Evolutionary conservation across 2,797 vertebrate genomes (phyloP).

Genomic region (Menidia menidia): DNA sequence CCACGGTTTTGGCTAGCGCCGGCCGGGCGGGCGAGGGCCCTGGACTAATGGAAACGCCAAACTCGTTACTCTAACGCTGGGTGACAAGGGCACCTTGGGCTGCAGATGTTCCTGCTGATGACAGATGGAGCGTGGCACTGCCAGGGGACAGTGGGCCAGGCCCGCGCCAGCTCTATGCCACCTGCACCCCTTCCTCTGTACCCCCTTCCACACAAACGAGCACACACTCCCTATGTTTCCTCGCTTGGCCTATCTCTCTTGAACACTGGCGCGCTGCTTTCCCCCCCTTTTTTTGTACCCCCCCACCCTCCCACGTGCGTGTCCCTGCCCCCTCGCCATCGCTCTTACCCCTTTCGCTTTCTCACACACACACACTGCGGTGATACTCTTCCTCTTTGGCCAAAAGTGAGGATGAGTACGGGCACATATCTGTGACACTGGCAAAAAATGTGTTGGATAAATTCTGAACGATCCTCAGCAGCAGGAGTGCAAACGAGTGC

Average conservation of each 20-base stretch:
- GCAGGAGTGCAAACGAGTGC: conserved; percentile 31
- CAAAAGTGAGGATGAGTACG: conserved; percentile 66
- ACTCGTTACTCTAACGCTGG: conserved; percentile 95
- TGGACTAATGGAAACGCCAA: conserved; percentile 92
- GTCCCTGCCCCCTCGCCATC: conserved; percentile 62
- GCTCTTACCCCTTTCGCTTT: conserved; percentile 46
- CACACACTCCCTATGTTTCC: conserved; percentile 61
- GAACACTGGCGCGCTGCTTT: conserved; percentile 62
- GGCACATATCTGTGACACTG: conserved; percentile 71
- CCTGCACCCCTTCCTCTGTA: conserved; percentile 87
- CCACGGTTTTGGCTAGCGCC: conserved; percentile 70
- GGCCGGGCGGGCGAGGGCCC: conserved; percentile 68
- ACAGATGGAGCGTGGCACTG: conserved; percentile 94
- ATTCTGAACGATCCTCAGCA: conserved; percentile 58
- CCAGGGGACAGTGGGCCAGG: conserved; percentile 82
- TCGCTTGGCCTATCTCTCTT: conserved; percentile 74
- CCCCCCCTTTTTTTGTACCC: conserved; percentile 31
- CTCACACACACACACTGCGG: conserved; percentile 65
- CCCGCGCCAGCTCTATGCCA: conserved; percentile 88
- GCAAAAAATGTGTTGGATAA: conserved; percentile 55
- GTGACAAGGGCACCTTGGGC: conserved; percentile 97
- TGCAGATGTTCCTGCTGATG: conserved; percentile 94
- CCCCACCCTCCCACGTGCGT: conserved; percentile 51
- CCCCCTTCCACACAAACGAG: conserved; percentile 64
- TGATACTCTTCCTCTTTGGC: conserved; percentile 55